Conservation (phyloP, 2,113 vertebrate species). For the Girardinichthys multiradiatus region DNA sequence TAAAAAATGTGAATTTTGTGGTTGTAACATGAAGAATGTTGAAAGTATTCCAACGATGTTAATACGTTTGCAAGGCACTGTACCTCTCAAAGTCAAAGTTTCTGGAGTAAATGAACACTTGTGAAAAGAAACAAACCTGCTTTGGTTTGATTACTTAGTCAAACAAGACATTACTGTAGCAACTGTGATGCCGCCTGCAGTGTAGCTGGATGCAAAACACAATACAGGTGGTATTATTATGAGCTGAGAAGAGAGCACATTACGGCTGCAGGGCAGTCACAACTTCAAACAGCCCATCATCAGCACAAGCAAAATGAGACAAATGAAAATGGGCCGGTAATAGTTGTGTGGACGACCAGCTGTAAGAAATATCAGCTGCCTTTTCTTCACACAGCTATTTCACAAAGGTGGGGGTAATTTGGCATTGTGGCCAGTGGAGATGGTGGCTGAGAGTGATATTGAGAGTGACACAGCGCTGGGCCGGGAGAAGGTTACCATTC, state of each 20-base stretch:
- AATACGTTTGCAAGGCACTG: neutral
- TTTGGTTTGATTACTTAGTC: constrained; percentile 28
- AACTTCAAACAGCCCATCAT: constrained; percentile 58
- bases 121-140: constrained; percentile 5
- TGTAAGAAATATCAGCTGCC: constrained; percentile 46
- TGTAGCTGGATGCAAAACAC: constrained; percentile 31
- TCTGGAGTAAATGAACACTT: neutral
- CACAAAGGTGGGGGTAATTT: constrained; percentile 64
- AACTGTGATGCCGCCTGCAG: constrained; percentile 30
- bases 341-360: constrained; percentile 33
- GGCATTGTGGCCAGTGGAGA: constrained; percentile 42
- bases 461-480: constrained; percentile 63
- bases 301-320: constrained; percentile 42
- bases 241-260: constrained; percentile 37
- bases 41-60: too few relatives aligned
- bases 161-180: constrained; percentile 29
- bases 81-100: neutral
- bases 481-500: constrained; percentile 78
- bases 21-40: neutral
- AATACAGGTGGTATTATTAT: constrained; percentile 30
- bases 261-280: constrained; percentile 40
- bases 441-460: constrained; percentile 65
- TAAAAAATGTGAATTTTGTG: neutral
- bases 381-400: constrained; percentile 54
- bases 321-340: constrained; percentile 60